These are phyloP conservation scores for Poecilia picta DNA, from an alignment of 2,797 vertebrate genomes.

Conservation along the genomic window DNA sequence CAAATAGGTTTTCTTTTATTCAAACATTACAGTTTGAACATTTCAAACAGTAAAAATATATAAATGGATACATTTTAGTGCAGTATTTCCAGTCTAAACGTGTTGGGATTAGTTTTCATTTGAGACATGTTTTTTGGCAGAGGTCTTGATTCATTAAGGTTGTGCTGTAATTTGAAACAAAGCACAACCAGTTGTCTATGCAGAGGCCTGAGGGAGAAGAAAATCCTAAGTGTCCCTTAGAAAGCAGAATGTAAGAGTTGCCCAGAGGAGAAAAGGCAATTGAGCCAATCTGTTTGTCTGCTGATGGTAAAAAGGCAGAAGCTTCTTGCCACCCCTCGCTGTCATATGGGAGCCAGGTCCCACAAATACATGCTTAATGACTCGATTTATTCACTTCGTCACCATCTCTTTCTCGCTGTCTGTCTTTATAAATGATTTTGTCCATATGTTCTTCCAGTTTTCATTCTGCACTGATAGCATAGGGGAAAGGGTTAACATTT, in stretches of 20 bases:
- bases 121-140: conserved; percentile 36
- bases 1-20: not conserved
- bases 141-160: conserved; percentile 49
- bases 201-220: conserved; percentile 41
- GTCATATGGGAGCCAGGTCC: conserved; percentile 96
- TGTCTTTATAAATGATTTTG: conserved; percentile 85
- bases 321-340: conserved; percentile 78
- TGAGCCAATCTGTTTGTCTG: conserved; percentile 92
- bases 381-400: conserved; percentile 92
- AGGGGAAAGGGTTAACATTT: conserved; percentile 16
- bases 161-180: conserved; percentile 48
- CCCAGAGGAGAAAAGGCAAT: conserved; percentile 92
- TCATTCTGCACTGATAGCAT: conserved; percentile 20
- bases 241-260: conserved; percentile 85
- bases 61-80: conserved; percentile 20
- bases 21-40: not conserved
- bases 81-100: not conserved
- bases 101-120: conserved; percentile 25
- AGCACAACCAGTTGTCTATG: conserved; percentile 29
- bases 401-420: conserved; percentile 57
- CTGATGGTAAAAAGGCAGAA: conserved; percentile 93
- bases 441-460: conserved; percentile 90
- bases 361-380: conserved; percentile 98
- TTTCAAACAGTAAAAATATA: conserved; percentile 5
- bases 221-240: conserved; percentile 67